Evolutionary conservation across 1,140 invertebrate genomes (phyloP).

Genomic region (Oscheius sp.): DNA sequence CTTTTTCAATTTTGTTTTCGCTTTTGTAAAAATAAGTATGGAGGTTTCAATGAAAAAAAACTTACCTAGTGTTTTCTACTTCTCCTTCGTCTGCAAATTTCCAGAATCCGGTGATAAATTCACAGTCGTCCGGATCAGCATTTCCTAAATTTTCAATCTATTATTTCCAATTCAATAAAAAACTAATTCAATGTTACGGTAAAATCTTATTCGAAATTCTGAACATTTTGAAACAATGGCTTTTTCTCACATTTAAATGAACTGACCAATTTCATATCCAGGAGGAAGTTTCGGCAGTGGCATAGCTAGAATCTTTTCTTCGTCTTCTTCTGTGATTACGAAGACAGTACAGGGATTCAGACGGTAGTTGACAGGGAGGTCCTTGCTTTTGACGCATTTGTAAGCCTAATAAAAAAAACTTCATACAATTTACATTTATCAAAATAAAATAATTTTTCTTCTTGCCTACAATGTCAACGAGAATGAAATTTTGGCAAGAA

Average conservation of each 20-base stretch:
- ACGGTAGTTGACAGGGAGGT: not conserved
- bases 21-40: not conserved
- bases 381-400: no score
- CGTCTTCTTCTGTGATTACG: not conserved
- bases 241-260: not conserved
- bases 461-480: no score
- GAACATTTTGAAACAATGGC: not conserved
- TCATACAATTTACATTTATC: no score
- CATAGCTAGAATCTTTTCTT: not conserved
- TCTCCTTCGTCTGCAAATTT: not conserved
- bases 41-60: no score
- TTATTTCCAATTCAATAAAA: not conserved
- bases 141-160: not conserved
- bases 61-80: not conserved
- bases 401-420: no score
- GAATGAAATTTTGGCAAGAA: no score
- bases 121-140: not conserved
- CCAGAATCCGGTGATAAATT: not conserved
- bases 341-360: not conserved
- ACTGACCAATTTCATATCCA: not conserved
- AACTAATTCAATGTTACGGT: not conserved
- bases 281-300: not conserved
- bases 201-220: not conserved
- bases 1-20: no score
- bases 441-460: no score